phyloP scores from a whole-genome alignment of 2,113 vertebrate genomes.

The Mohoua ochrocephala region DNA sequence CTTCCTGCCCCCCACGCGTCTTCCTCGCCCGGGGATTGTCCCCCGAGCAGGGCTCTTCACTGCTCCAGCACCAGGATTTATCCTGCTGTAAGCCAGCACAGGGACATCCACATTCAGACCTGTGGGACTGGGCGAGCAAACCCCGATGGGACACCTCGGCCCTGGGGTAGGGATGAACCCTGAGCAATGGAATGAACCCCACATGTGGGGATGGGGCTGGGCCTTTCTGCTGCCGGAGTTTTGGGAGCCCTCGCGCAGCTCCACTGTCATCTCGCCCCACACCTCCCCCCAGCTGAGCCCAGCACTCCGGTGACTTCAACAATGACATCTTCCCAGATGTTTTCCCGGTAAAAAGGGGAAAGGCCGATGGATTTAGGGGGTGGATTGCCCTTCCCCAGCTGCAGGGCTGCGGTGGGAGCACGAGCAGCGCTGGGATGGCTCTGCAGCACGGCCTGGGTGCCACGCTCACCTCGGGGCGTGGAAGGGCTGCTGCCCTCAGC shows the following conservation, averaged over 20 bases:
- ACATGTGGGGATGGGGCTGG: fast-evolving
- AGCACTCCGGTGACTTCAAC: neutral
- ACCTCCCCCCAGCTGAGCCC: neutral
- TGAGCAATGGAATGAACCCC: no score
- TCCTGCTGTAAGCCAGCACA: neutral
- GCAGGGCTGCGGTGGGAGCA: neutral
- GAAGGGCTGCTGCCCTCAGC: neutral
- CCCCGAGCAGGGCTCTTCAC: neutral
- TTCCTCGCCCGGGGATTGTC: neutral
- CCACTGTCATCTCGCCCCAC: fast-evolving
- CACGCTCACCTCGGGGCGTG: fast-evolving
- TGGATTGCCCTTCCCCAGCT: neutral
- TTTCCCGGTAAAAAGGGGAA: fast-evolving
- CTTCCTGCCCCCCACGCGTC: slow-evolving; percentile 26
- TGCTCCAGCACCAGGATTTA: neutral
- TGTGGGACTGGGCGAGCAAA: fast-evolving
- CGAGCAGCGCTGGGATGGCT: fast-evolving
- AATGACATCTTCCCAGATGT: fast-evolving
- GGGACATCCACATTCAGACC: neutral
- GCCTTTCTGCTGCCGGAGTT: fast-evolving
- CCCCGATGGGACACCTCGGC: fast-evolving
- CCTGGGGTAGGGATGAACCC: neutral
- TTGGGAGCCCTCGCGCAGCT: neutral
- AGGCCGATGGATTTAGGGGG: neutral
- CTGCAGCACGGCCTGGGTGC: fast-evolving